A percentile compares a stretch with the other conserved stretches of the same genome.
phyloP scores from a whole-genome alignment of 1,140 invertebrate species.

The Meloidogyne exigua region DNA sequence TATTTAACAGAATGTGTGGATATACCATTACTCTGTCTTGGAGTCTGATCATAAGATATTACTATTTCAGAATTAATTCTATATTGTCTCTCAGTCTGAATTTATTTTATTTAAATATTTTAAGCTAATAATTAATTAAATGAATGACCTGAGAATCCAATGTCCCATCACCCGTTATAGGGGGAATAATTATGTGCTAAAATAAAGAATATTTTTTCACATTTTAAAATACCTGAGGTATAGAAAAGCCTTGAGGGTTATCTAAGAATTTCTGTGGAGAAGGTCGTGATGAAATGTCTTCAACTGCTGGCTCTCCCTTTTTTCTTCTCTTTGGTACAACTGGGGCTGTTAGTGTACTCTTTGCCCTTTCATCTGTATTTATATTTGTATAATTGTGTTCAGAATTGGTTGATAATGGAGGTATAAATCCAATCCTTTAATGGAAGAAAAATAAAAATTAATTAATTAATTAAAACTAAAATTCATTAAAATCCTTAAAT shows the following conservation, averaged over 20 bases:
- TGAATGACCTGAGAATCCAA: slow-evolving; percentile 24
- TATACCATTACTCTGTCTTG: background rate
- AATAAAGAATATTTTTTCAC: background rate
- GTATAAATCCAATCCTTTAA: slow-evolving; percentile 5
- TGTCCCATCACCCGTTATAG: slow-evolving; percentile 2
- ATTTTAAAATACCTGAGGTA: slow-evolving; percentile 30
- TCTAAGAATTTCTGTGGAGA: background rate
- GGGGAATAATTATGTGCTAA: slow-evolving; percentile 31
- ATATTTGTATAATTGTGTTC: slow-evolving; percentile 15
- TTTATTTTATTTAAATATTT: no score
- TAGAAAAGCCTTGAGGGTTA: slow-evolving; percentile 30
- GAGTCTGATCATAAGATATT: slow-evolving; percentile 38
- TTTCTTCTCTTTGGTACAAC: background rate
- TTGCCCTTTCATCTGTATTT: background rate
- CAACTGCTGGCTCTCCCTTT: background rate
- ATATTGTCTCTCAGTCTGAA: slow-evolving; percentile 37
- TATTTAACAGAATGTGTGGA: background rate
- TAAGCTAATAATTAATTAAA: no score
- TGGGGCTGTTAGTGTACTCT: background rate
- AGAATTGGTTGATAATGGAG: background rate
- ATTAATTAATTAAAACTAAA: no score
- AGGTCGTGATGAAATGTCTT: background rate
- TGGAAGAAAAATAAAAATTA: no score
- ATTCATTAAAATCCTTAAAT: no score
- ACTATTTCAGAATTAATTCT: slow-evolving; percentile 49